Evolutionary conservation across 2,888 invertebrate genomes (phyloP).

Genomic region (Maniola hyperantus): DNA sequence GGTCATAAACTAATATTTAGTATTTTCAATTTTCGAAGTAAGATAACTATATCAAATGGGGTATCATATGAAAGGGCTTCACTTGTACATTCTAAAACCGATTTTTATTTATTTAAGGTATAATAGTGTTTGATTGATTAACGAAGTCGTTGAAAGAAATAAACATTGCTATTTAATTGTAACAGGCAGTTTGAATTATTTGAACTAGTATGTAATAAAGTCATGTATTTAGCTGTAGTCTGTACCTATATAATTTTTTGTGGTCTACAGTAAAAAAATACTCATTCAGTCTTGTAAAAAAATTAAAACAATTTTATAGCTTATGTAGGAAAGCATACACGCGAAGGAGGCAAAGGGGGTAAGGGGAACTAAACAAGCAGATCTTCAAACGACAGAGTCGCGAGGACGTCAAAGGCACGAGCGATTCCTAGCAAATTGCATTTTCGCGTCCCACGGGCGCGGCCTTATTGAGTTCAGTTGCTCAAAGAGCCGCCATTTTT

Average conservation of each 20-base stretch:
- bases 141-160: not conserved
- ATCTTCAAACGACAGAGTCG: conserved; percentile 59
- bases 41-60: too few relatives aligned
- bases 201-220: too few relatives aligned
- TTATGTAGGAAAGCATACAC: conserved; percentile 42
- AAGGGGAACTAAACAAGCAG: conserved; percentile 37
- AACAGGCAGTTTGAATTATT: not conserved
- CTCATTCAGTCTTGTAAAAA: too few relatives aligned
- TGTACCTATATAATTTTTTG: too few relatives aligned
- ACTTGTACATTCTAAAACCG: too few relatives aligned
- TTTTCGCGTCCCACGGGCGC: conserved; percentile 79
- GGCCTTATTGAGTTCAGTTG: conserved; percentile 73
- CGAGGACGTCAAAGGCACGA: conserved; percentile 74
- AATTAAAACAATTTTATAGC: conserved; percentile 28
- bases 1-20: too few relatives aligned
- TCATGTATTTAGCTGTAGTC: too few relatives aligned
- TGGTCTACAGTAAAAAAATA: too few relatives aligned
- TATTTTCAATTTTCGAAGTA: too few relatives aligned
- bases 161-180: not conserved
- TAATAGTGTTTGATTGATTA: too few relatives aligned
- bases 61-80: too few relatives aligned
- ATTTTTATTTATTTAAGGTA: too few relatives aligned
- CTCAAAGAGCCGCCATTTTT: conserved; percentile 81
- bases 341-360: conserved; percentile 25
- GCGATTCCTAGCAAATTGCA: conserved; percentile 77